These are phyloP conservation scores for Hyppa rectilinea DNA, from an alignment of 2,888 invertebrate genomes.

Conservation along the genomic window DNA sequence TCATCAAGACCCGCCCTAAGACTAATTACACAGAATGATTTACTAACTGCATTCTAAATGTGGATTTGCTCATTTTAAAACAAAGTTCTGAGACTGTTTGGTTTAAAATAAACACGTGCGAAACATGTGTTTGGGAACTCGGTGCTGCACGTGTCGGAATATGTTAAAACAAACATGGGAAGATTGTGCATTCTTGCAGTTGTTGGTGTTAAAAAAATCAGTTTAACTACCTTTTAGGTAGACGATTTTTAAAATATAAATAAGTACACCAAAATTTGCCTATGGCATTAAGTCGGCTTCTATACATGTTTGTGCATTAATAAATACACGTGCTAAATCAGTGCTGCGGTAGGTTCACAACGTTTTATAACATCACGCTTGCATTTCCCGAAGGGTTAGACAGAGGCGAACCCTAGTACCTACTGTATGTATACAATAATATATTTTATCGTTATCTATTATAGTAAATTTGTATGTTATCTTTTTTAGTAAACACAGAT, in stretches of 20 bases:
- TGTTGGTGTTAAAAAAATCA: slow-evolving; percentile 25
- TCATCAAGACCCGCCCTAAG: slow-evolving; percentile 64
- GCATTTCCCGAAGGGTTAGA: no score
- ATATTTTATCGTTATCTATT: no score
- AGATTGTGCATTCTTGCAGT: slow-evolving; percentile 10
- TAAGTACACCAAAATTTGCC: neutral
- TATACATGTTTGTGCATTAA: neutral
- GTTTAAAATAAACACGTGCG: slow-evolving; percentile 46
- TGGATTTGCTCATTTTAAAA: slow-evolving; percentile 66
- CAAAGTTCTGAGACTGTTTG: slow-evolving; percentile 16
- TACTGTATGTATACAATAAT: no score
- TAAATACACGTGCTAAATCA: neutral
- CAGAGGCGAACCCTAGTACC: no score
- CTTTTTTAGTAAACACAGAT: no score
- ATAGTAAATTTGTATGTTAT: no score
- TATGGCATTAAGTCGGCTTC: neutral
- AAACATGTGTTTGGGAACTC: slow-evolving; percentile 40
- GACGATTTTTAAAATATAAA: neutral
- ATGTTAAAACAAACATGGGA: slow-evolving; percentile 26
- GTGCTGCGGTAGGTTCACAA: neutral
- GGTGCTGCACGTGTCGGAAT: slow-evolving; percentile 34
- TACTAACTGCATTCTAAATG: slow-evolving; percentile 70
- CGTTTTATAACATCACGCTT: neutral
- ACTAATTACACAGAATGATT: slow-evolving; percentile 74
- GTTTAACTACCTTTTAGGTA: neutral